Conservation (phyloP, 2,113 vertebrate genomes). For the Eolophus roseicapilla region DNA sequence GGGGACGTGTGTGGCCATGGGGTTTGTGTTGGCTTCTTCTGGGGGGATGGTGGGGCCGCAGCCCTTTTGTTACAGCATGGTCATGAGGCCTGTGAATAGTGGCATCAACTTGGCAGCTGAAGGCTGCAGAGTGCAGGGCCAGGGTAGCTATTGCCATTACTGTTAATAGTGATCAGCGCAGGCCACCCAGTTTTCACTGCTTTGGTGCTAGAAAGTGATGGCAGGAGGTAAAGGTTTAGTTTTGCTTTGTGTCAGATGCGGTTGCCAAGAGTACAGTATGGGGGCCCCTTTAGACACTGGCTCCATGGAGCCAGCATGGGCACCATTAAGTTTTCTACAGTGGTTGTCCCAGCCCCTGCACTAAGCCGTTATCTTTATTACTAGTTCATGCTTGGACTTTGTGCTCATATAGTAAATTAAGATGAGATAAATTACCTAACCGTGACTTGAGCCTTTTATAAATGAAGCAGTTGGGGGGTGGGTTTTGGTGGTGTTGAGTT, state of each 20-base stretch:
- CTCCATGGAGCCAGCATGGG: not conserved
- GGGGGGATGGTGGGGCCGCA: rapidly evolving
- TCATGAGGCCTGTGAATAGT: not conserved
- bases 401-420: not conserved
- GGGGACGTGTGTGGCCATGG: not conserved
- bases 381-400: not conserved
- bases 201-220: not conserved
- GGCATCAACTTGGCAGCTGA: no score
- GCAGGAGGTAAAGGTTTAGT: not conserved
- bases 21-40: no score
- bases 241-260: not conserved
- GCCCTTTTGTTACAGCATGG: not conserved
- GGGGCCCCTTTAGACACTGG: rapidly evolving
- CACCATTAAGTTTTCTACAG: rapidly evolving
- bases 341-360: not conserved
- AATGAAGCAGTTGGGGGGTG: not conserved
- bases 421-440: not conserved
- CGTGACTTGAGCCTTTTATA: not conserved
- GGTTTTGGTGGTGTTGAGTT: not conserved
- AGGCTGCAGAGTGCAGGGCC: not conserved
- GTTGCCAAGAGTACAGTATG: rapidly evolving
- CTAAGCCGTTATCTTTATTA: not conserved
- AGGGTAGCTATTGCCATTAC: not conserved
- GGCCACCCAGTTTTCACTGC: not conserved
- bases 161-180: not conserved